Evolutionary conservation across 2,113 vertebrate genomes (phyloP).

Genomic region (Chloroceryle aenea): DNA sequence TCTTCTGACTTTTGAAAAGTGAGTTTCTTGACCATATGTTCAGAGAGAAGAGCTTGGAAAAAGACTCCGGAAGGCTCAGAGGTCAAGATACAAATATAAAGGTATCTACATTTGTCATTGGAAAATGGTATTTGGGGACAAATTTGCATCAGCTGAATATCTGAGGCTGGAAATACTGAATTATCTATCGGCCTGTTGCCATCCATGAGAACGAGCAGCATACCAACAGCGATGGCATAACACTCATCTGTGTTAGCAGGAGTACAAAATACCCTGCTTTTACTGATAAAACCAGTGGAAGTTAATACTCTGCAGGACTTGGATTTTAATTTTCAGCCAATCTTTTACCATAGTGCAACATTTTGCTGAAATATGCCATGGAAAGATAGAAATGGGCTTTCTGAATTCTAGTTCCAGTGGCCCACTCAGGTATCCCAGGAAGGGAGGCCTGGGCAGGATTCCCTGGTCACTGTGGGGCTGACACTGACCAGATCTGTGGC

Average conservation of each 20-base stretch:
- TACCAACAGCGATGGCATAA: background rate
- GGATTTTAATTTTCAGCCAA: background rate
- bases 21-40: background rate
- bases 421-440: fast-evolving
- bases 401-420: background rate
- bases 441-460: background rate
- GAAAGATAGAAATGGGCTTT: background rate
- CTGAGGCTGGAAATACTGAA: background rate
- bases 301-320: background rate
- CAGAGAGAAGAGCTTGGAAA: background rate
- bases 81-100: background rate
- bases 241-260: background rate
- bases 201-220: background rate
- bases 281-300: background rate
- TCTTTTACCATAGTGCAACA: background rate
- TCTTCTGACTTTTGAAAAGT: background rate
- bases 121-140: background rate
- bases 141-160: background rate
- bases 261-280: background rate
- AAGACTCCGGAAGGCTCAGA: background rate
- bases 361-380: background rate
- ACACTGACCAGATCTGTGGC: background rate
- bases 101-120: background rate
- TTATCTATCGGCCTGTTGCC: background rate
- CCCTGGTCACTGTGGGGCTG: too few relatives aligned